Conservation (phyloP, 2,888 invertebrate species). For the Thecophora atra region DNA sequence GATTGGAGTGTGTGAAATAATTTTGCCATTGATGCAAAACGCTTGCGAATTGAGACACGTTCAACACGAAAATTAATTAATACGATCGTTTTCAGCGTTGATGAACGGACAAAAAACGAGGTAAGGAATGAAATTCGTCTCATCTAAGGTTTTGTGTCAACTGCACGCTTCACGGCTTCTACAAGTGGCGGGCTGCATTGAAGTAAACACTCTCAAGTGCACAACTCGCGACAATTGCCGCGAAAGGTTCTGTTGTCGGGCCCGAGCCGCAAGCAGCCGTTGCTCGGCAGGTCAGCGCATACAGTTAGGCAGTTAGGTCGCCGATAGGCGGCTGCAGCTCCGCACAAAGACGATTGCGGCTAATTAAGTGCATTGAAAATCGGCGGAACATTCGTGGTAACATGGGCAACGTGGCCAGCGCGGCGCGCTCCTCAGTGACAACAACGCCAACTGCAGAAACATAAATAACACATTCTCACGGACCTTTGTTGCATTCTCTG, state of each 20-base stretch:
- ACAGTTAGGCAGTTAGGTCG: not conserved
- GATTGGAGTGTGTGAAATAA: no score
- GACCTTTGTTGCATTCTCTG: not conserved
- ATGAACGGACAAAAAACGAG: no score
- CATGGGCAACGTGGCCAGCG: conserved; percentile 4
- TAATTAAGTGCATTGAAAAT: conserved; percentile 26
- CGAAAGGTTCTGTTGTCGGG: no score
- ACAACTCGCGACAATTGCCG: no score
- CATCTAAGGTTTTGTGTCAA: not conserved
- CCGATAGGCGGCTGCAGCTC: not conserved
- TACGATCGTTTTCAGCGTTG: no score
- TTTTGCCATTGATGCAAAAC: no score
- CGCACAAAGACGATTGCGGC: conserved; percentile 6
- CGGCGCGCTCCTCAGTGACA: not conserved
- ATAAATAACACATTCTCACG: conserved; percentile 3
- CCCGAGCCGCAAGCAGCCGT: not conserved
- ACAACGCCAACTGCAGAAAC: not conserved
- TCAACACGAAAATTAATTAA: no score
- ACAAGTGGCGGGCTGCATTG: no score
- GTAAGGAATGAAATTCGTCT: no score
- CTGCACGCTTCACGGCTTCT: not conserved
- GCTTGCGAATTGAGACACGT: no score
- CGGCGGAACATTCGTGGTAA: conserved; percentile 16
- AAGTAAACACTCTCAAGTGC: no score
- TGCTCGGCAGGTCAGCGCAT: not conserved